Conservation (phyloP, 2,797 vertebrate species). For the Falco peregrinus region DNA sequence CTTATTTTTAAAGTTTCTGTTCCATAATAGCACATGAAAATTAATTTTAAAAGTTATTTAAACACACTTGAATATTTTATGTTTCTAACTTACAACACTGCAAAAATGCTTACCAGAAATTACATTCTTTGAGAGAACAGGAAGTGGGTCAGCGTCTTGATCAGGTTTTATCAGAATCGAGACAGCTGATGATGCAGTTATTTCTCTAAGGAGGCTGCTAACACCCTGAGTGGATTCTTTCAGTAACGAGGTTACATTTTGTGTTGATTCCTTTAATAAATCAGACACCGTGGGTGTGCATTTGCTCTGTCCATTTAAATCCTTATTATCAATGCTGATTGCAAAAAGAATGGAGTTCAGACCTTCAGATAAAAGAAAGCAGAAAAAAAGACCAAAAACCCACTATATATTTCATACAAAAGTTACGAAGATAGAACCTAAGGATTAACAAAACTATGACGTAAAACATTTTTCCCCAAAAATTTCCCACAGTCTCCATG, state of each 20-base stretch:
- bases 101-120: constrained; percentile 63
- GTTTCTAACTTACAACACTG: neutral
- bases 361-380: constrained; percentile 75
- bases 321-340: constrained; percentile 97
- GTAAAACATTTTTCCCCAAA: neutral
- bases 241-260: constrained; percentile 91
- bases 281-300: constrained; percentile 84
- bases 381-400: neutral
- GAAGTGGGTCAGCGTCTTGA: constrained; percentile 86
- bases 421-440: neutral
- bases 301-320: constrained; percentile 90
- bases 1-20: neutral
- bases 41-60: neutral
- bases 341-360: constrained; percentile 98
- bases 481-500: neutral
- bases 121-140: constrained; percentile 81
- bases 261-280: constrained; percentile 95
- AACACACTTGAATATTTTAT: neutral
- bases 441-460: neutral
- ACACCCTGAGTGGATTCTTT: constrained; percentile 96
- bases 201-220: constrained; percentile 92
- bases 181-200: constrained; percentile 90
- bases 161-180: constrained; percentile 86
- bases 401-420: neutral
- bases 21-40: neutral